Conservation (phyloP, 2,888 invertebrate species). For the Alitta virens region DNA sequence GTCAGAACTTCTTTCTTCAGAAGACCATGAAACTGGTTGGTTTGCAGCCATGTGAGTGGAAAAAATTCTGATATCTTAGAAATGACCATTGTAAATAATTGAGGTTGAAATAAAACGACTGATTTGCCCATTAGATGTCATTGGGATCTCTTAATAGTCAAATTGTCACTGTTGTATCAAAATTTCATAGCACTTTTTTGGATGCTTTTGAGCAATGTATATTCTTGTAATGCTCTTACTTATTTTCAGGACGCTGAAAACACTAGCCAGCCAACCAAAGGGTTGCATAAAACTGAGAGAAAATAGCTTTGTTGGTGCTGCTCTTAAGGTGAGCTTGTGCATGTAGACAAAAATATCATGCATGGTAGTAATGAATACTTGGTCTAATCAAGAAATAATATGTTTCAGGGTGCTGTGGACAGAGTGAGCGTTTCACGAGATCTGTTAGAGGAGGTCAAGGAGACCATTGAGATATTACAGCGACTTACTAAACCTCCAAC, state of each 20-base stretch:
- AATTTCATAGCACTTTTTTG: too few species aligned
- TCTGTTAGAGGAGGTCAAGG: conserved; percentile 47
- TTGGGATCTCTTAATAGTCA: too few species aligned
- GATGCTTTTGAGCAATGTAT: too few species aligned
- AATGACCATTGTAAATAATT: too few species aligned
- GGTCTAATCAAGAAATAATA: background rate
- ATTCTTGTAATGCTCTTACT: too few species aligned
- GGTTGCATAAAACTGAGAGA: conserved; percentile 50
- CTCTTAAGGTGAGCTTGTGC: conserved; percentile 40
- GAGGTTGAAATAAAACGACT: too few species aligned
- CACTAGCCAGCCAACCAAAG: conserved; percentile 52
- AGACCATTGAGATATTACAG: conserved; percentile 51
- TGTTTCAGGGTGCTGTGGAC: conserved; percentile 33
- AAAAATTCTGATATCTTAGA: conserved; percentile 44
- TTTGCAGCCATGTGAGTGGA: conserved; percentile 55
- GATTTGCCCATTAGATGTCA: too few species aligned
- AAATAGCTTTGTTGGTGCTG: conserved; percentile 33
- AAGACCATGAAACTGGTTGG: conserved; percentile 55
- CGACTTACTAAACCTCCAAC: conserved; percentile 44
- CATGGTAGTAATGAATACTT: background rate
- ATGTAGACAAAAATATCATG: too few species aligned
- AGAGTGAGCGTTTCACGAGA: conserved; percentile 39
- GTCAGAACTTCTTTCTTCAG: conserved; percentile 41
- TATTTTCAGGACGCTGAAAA: conserved; percentile 47
- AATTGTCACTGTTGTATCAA: too few species aligned